Evolutionary conservation across 1,140 invertebrate species (phyloP), one percentile per base, ranked within the genome.

Genomic region (Anoplophora glabripennis): DNA sequence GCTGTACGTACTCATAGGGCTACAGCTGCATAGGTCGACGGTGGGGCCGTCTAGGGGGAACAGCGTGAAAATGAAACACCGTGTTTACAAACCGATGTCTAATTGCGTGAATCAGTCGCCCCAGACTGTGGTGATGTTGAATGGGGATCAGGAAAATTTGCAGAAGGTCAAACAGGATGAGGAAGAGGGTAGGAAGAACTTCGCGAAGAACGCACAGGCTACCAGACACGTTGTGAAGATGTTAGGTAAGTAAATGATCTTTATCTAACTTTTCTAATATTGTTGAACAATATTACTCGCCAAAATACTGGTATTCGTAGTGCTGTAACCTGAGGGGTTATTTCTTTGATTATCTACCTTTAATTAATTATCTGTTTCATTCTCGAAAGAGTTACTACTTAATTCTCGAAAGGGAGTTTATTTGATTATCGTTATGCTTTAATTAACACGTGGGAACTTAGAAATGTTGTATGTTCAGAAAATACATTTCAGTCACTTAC

Each of bases 1-100:
- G 38, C 74, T 89, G 46, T 90, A 91, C 66, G 78, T 86, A 41
- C 74, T 86, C 48, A 90, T 90, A 63, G 88, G 85, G 1, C 56
- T 89, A 17, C 81, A 85, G 66, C 75, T 89, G 47, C 80, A 81
- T 33, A 77, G 76, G 11, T 83, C 83, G 3, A 72, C 67, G 1
- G 69, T 70, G 28, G 53, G 65, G 15, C 53, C 65, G 4, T 65
- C 67, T 7, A 51, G 64, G 51, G 62, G 68, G 2, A 70, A 64
- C 38, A 72, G 70, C 45, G 67, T 73, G 9, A 65, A 63, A 41
- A 48, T 73, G 51, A 71, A 65, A 34, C 53, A 61, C 44, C 37
- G 63, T 46, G 37, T 61, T 21, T 57, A 63, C 34, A 59, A 59
- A 42, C 51, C 61, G n/a, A 49, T 40, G 12, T 28, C 28, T 9